These are phyloP conservation scores for Hippocampus barbouri DNA, from an alignment of 2,113 vertebrate genomes.

Conservation along the genomic window DNA sequence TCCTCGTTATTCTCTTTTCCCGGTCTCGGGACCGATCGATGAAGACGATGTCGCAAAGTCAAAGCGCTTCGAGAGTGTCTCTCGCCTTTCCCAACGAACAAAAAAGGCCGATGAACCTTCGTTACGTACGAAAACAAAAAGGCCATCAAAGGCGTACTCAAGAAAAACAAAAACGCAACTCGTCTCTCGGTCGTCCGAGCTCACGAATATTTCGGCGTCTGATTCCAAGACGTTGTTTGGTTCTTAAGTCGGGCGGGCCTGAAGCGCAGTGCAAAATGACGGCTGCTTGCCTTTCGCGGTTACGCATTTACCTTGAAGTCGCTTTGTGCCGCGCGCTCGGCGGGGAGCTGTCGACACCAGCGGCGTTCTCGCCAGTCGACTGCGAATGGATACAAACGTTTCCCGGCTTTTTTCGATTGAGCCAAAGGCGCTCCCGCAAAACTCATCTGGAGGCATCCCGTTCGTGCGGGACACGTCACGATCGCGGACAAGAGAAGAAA, in stretches of 20 bases:
- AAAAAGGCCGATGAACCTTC: conserved; percentile 27
- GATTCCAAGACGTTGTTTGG: conserved; percentile 49
- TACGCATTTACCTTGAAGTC: not conserved
- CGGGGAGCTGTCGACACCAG: not conserved
- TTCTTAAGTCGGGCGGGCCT: conserved; percentile 36
- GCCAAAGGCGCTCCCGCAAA: not conserved
- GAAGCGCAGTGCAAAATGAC: conserved; percentile 15
- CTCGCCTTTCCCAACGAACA: conserved; percentile 7
- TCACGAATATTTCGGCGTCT: conserved; percentile 62
- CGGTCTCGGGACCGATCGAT: not conserved
- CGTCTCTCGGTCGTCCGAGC: conserved; percentile 12
- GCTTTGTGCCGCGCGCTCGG: not conserved
- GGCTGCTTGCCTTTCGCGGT: conserved; percentile 17
- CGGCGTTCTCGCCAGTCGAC: not conserved
- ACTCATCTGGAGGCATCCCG: conserved; percentile 18
- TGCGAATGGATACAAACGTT: not conserved
- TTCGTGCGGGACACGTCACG: conserved; percentile 10
- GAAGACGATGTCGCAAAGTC: not conserved
- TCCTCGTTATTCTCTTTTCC: not conserved
- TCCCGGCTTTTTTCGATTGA: too few species aligned
- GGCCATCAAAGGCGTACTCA: not conserved
- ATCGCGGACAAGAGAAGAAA: not conserved
- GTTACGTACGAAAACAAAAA: conserved; percentile 11
- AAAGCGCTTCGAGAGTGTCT: not conserved
- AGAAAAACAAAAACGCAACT: not conserved